Percentiles rank a stretch among this genome's conserved stretches.
Evolutionary conservation across 2,797 vertebrate species (phyloP).

Genomic region (Eremophila alpestris): DNA sequence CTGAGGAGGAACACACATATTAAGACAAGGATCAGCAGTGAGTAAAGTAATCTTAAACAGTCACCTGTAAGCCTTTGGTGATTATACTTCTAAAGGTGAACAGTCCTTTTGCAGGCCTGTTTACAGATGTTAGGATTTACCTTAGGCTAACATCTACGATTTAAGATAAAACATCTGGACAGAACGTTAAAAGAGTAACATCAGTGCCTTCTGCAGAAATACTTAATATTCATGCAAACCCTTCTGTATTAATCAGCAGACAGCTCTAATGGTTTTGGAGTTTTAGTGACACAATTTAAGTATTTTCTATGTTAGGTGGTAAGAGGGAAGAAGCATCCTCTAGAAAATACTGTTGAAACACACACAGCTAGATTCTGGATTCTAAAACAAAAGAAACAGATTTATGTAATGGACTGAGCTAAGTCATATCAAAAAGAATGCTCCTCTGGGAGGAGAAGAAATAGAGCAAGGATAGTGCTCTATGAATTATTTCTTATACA

Average conservation of each 20-base stretch:
- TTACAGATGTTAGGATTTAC: neutral
- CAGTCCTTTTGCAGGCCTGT: neutral
- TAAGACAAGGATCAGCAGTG: neutral
- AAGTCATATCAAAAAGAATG: neutral
- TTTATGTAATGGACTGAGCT: neutral
- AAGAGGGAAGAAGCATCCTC: neutral
- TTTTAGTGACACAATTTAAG: neutral
- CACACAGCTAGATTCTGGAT: neutral
- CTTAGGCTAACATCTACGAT: neutral
- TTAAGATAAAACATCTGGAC: neutral
- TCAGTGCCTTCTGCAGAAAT: neutral
- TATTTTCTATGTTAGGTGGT: neutral
- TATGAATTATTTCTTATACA: neutral
- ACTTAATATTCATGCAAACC: neutral
- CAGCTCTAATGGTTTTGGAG: neutral
- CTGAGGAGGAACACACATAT: constrained; percentile 66
- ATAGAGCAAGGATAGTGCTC: neutral
- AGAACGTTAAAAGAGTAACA: neutral
- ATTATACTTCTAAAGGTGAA: neutral
- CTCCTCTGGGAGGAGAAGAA: neutral
- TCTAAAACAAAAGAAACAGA: neutral
- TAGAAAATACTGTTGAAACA: neutral
- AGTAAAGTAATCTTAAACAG: neutral
- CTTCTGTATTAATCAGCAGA: neutral
- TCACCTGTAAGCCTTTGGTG: neutral